Evolutionary conservation across 2,797 vertebrate species (phyloP), one percentile per base, ranked within the genome.

Genomic region (Pelobates cultripes): DNA sequence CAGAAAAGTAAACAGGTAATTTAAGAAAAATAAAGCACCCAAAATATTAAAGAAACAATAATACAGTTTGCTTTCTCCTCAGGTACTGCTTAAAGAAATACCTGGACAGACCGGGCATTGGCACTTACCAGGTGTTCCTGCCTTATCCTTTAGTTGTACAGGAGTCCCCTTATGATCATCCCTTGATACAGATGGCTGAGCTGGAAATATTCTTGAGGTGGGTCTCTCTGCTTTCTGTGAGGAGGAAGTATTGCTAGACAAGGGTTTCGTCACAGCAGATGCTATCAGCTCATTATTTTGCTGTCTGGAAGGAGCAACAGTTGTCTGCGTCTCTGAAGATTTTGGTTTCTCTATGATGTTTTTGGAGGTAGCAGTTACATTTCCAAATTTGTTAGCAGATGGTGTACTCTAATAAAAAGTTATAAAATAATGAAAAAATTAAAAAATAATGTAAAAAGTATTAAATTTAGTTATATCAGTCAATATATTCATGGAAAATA

Each of bases 101-200:
- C 28, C 28, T 28, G 28, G 28, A 28, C 28, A 28, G 28, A 28
- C 28, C 28, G 28, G 1, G 28, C 28, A 28, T 28, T 28, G 2
- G 5, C 14, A 57, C 51, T 85, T 85, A 97, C 97, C 93, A 87
- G 95, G 88, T 85, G 93, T 89, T 85, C 89, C 88, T 78, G 90
- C 81, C 73, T 88, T 87, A 43, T 89, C 90, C 87, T 92, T 95
- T 44, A 90, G 69, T 13, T 90, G 89, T 55, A 89, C 88, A 88
- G 91, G 88, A 74, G 86, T 76, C 85, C 89, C 91, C 88, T 90
- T 93, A 77, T 70, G 86, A 82, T 89, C 90, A 86, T 93, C 92
- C 86, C 82, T 90, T 82, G 84, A 73, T 70, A 70, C 44, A 76
- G 80, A 88, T 75, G 42, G 70, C n/a, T 85, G 74, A 70, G 83